These are phyloP conservation scores for Papilio aristodemus DNA, from an alignment of 1,140 invertebrate species.

Conservation along the genomic window DNA sequence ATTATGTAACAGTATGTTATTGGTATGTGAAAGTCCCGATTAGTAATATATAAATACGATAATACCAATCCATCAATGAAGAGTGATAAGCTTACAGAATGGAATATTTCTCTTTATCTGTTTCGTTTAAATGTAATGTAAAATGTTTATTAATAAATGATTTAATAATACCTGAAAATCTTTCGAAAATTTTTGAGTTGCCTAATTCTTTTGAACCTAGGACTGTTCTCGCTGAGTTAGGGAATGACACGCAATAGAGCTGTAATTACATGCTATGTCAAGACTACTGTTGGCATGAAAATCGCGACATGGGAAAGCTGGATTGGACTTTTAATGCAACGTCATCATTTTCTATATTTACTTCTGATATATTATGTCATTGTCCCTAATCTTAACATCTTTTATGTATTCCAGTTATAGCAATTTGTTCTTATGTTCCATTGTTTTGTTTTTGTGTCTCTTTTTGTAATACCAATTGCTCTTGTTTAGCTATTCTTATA, in stretches of 20 bases:
- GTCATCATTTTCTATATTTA: not conserved
- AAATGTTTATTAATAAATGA: not conserved
- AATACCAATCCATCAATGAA: not conserved
- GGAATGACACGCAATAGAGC: not conserved
- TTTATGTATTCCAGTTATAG: not conserved
- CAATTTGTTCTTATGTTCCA: not conserved
- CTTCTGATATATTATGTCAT: not conserved
- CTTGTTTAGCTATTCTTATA: too few relatives aligned
- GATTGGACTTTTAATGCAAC: not conserved
- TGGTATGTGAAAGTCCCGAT: conserved; percentile 2
- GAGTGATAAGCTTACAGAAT: conserved; percentile 1
- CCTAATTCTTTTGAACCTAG: not conserved
- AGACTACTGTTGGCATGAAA: not conserved
- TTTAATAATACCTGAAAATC: too few relatives aligned
- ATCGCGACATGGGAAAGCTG: conserved; percentile 3
- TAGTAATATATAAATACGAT: not conserved
- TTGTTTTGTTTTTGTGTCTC: not conserved
- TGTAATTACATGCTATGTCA: conserved; percentile 17
- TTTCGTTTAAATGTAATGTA: not conserved
- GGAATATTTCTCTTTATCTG: conserved; percentile 1
- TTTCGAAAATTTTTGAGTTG: not conserved
- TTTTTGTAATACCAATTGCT: not conserved
- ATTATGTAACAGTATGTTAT: not conserved
- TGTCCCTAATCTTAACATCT: not conserved
- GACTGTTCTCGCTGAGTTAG: conserved; percentile 1